Conservation (phyloP, 2,888 invertebrate species). For the Epirrhoe alternata region DNA sequence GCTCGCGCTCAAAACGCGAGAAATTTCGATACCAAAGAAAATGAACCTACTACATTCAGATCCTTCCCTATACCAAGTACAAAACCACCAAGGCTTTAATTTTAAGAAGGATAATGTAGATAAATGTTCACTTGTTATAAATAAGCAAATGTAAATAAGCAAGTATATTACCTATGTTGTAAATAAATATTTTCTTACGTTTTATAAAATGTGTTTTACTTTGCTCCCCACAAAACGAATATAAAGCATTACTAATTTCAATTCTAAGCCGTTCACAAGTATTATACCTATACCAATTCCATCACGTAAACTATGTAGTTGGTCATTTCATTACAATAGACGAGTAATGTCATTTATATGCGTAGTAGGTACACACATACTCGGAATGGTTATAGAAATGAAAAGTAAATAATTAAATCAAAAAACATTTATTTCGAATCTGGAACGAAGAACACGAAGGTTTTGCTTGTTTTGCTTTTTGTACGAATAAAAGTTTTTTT, state of each 20-base stretch:
- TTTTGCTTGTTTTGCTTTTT: too few relatives aligned
- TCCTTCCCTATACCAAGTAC: conserved; percentile 61
- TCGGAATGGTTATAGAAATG: too few relatives aligned
- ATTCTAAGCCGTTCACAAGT: too few relatives aligned
- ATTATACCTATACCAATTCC: too few relatives aligned
- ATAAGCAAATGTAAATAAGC: conserved; percentile 58
- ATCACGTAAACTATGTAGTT: too few relatives aligned
- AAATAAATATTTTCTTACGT: conserved; percentile 42
- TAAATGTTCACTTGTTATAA: conserved; percentile 63
- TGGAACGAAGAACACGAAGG: too few relatives aligned
- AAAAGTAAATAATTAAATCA: too few relatives aligned
- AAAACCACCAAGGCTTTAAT: conserved; percentile 66
- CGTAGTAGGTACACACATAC: too few relatives aligned
- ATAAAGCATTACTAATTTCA: background rate
- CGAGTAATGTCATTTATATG: too few relatives aligned
- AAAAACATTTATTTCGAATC: too few relatives aligned
- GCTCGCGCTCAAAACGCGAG: conserved; percentile 51
- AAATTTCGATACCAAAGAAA: conserved; percentile 56
- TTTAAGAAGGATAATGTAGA: conserved; percentile 25
- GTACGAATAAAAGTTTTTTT: too few relatives aligned
- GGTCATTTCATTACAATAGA: too few relatives aligned
- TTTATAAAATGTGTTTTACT: background rate
- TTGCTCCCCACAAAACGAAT: background rate
- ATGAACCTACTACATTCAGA: conserved; percentile 69
- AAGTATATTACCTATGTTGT: conserved; percentile 33